Evolutionary conservation across 1,140 invertebrate genomes (phyloP).

Genomic region (Nephotettix cincticeps): DNA sequence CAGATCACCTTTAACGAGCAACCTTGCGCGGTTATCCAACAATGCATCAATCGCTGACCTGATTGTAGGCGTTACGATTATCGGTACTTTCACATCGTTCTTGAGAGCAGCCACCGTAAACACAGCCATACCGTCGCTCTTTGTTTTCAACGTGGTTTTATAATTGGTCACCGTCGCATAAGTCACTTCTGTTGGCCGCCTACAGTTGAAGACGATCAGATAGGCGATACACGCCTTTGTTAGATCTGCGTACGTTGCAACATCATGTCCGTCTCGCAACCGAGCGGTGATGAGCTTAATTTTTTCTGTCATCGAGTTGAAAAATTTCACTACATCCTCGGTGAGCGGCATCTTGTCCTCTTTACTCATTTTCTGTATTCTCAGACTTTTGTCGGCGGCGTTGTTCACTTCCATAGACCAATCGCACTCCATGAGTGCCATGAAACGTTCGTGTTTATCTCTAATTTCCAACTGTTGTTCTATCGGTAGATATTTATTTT

Average conservation of each 20-base stretch:
- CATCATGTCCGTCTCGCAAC: background rate
- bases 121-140: background rate
- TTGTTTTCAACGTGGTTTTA: background rate
- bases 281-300: background rate
- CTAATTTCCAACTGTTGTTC: background rate
- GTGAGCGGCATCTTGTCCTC: background rate
- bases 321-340: background rate
- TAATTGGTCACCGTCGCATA: background rate
- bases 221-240: background rate
- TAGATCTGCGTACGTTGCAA: background rate
- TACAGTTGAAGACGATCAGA: background rate
- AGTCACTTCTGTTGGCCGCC: background rate
- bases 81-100: background rate
- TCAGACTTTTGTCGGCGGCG: background rate
- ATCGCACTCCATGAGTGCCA: background rate
- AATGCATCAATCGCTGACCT: background rate
- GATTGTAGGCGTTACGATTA: background rate
- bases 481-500: background rate
- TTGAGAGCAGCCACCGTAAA: background rate
- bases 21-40: too few species aligned
- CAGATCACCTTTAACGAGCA: too few species aligned
- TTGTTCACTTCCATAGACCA: background rate
- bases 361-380: background rate
- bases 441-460: background rate
- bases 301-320: too few species aligned